Base-by-base conservation (phyloP, 1,140 invertebrate species). In the Acromyrmex heyeri region DNA sequence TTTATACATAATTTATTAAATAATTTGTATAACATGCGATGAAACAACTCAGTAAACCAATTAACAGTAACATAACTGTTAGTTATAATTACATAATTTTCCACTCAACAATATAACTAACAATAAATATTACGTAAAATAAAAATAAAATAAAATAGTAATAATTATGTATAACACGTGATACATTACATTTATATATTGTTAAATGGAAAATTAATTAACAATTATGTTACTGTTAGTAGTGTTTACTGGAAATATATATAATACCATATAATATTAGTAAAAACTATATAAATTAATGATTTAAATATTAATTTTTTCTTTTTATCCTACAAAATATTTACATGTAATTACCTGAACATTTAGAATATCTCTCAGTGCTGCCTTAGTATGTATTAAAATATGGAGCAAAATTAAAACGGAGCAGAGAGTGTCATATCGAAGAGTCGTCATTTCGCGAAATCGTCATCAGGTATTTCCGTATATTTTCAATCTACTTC, bases 361-460 rank as follows among this genome's bases (percentile, higher is more conserved):
- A 50, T 75, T 86, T 2, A 72, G 14, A 30, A 86, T 86, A 78
- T 88, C 44, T 16, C 83, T 86, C 10, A 57, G 18, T 16, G 77
- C 27, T 10, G 79, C 88, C 6, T 61, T 65, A 38, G 30, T 55
- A 18, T 69, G 3, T 30, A 27, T 65, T 83, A 64, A 72, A 50
- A 85, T 86, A 27, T 73, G 86, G 59, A 91, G 85, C 61, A 91
- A 69, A 78, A 87, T 65, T 34, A 88, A 88, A 85, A 92, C 65
- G 59, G 61, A 89, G 72, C 73, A 86, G 53, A 77, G 16, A 79
- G 62, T 88, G 48, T 87, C 77, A 91, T 86, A 70, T 70, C 62
- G 86, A 86, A 87, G 24, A 72, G 76, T 72, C 89, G 67, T 89
- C 87, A 92, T 91, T 87, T 65, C 10, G 67, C 57, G 14, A 55